Conservation (phyloP, 1,140 invertebrate species). For the Nasonia longicornis region DNA sequence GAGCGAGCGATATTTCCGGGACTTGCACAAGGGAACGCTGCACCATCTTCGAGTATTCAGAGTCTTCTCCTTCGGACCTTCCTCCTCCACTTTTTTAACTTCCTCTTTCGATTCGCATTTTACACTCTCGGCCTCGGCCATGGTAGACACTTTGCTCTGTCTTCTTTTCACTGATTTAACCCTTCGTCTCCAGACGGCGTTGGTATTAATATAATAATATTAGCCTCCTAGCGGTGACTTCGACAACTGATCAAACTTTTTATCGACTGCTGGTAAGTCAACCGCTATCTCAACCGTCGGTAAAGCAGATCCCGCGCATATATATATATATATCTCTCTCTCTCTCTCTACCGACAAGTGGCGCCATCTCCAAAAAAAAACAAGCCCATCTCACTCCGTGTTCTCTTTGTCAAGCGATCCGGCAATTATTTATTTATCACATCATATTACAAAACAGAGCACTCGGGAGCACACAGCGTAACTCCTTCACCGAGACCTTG, state of each 20-base stretch:
- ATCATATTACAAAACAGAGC: not conserved
- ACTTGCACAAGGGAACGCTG: not conserved
- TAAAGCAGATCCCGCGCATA: not conserved
- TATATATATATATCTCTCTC: too few species aligned
- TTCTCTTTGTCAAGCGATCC: not conserved
- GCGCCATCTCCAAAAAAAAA: not conserved
- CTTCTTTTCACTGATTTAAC: not conserved
- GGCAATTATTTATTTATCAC: not conserved
- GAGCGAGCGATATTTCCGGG: not conserved
- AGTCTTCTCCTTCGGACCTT: not conserved
- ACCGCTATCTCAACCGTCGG: not conserved
- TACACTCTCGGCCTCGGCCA: not conserved
- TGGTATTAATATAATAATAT: not conserved
- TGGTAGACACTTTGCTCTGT: not conserved
- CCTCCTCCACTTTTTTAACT: not conserved
- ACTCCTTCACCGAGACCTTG: slow-evolving; percentile 13
- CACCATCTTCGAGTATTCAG: slow-evolving; percentile 8
- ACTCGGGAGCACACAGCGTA: not conserved
- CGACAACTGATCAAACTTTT: not conserved
- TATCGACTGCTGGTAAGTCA: not conserved
- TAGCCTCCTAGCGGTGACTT: too few species aligned
- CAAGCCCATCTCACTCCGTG: not conserved
- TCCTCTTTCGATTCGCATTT: not conserved
- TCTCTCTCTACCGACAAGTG: not conserved
- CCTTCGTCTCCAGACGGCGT: not conserved